Conservation (phyloP, 2,113 vertebrate species). For the Anhinga rufa region DNA sequence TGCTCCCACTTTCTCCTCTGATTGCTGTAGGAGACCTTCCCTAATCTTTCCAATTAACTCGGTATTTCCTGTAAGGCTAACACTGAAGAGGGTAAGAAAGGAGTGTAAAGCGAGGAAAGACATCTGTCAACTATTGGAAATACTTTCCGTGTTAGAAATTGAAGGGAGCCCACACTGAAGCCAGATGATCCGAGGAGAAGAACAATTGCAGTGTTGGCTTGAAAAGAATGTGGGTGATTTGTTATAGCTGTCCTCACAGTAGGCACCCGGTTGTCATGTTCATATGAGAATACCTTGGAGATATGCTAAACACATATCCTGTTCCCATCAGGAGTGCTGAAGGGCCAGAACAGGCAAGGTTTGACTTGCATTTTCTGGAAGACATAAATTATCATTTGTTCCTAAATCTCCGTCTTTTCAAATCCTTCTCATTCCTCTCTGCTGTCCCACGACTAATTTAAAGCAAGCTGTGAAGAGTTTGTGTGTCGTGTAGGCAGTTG, state of each 20-base stretch:
- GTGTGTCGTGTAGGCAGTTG: not conserved
- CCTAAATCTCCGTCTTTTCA: not conserved
- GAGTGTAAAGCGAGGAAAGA: conserved; percentile 60
- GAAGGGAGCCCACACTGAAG: conserved; percentile 50
- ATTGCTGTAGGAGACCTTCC: conserved; percentile 67
- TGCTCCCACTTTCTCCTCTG: conserved; percentile 27
- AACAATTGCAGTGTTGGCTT: conserved; percentile 49
- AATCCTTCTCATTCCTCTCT: conserved; percentile 6
- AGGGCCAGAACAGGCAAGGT: conserved; percentile 50
- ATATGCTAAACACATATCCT: conserved; percentile 54
- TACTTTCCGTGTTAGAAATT: conserved; percentile 28
- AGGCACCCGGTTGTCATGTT: conserved; percentile 50
- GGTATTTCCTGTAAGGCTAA: conserved; percentile 71
- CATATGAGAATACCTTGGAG: conserved; percentile 49
- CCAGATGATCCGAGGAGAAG: conserved; percentile 38
- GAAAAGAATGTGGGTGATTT: conserved; percentile 59
- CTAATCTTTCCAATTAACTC: conserved; percentile 72
- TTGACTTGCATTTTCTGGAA: conserved; percentile 53
- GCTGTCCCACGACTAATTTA: not conserved
- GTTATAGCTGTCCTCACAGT: conserved; percentile 55
- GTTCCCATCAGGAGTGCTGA: conserved; percentile 36
- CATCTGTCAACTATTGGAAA: conserved; percentile 70
- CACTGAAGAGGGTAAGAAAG: conserved; percentile 43
- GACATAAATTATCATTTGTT: conserved; percentile 53
- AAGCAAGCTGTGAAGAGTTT: not conserved